phyloP scores from a whole-genome alignment of 2,888 invertebrate species.

The Macropis europaea region DNA sequence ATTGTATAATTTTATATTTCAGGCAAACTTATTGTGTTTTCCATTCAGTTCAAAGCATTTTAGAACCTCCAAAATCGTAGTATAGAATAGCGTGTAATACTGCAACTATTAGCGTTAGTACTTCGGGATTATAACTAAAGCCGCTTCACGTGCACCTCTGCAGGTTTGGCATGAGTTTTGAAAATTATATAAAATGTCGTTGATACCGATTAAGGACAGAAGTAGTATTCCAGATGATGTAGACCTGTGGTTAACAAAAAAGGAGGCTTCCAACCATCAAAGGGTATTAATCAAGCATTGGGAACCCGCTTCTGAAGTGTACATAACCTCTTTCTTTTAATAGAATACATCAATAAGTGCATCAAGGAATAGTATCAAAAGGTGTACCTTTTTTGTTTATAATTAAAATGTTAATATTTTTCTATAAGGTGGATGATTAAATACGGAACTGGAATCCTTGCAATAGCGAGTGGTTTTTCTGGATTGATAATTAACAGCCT shows the following conservation, averaged over 20 bases:
- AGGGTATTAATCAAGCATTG: neutral
- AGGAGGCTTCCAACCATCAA: accelerated
- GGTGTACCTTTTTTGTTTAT: neutral
- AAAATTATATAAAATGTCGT: neutral
- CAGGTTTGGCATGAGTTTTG: neutral
- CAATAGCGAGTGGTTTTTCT: slow-evolving; percentile 80
- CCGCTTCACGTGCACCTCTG: too few species aligned
- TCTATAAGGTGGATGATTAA: slow-evolving; percentile 81
- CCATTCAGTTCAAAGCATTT: too few species aligned
- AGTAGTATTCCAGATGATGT: too few species aligned
- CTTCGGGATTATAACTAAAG: too few species aligned
- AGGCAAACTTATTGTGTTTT: too few species aligned
- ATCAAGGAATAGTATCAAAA: neutral
- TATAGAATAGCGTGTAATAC: too few species aligned
- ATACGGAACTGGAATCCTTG: slow-evolving; percentile 81
- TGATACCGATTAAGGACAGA: neutral
- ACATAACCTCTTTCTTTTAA: slow-evolving; percentile 19
- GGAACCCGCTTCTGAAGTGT: slow-evolving; percentile 44
- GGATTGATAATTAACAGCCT: slow-evolving; percentile 84
- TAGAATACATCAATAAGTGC: neutral
- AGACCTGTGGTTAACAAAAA: neutral
- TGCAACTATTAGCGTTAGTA: too few species aligned
- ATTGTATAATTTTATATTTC: too few species aligned
- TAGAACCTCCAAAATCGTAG: too few species aligned
- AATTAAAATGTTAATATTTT: neutral